Evolutionary conservation across 2,113 vertebrate genomes (phyloP), one percentile per base, ranked within the genome.

Genomic region (Capreolus pygargus): DNA sequence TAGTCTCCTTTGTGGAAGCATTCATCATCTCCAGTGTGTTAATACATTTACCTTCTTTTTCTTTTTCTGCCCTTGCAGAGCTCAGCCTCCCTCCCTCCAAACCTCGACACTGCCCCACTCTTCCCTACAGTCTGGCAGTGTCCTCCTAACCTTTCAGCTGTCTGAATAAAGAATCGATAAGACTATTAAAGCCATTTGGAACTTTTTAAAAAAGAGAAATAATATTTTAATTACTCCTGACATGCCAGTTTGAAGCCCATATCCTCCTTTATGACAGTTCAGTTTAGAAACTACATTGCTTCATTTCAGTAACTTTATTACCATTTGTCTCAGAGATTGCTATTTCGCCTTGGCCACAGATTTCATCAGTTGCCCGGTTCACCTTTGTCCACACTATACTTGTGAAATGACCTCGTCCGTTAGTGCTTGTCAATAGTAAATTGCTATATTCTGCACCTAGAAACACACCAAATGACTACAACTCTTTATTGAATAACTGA

Each of bases 271-370:
- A 99, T 99, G 99, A 99, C 99, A 99, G 99, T 99, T 99, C 99
- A 97, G 99, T 99, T 99, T 99, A 99, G 99, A 99, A 99, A 98
- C 98, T 99, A 98, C 98, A 98, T 98, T 99, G 99, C 99, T 99
- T 99, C 99, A 99, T 99, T 99, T 99, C 99, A 99, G 99, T 99
- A 99, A 99, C 99, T 99, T 99, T 99, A 99, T 99, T 99, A 99
- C 99, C 99, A 99, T 99, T 99, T 99, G 99, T 99, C 99, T 99
- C 99, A 98, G 99, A 99, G 99, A 99, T 99, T 99, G 99, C 99
- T 99, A 99, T 99, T 99, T 99, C 99, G 99, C 99, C 99, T 99
- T 99, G 99, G 99, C 99, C 99, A 99, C 99, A 99, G 99, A 99
- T 99, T 99, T 99, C 99, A 99, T 99, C 99, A 99, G 99, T 99